Conservation (phyloP, 2,113 vertebrate genomes). For the Amphiprion percula region DNA sequence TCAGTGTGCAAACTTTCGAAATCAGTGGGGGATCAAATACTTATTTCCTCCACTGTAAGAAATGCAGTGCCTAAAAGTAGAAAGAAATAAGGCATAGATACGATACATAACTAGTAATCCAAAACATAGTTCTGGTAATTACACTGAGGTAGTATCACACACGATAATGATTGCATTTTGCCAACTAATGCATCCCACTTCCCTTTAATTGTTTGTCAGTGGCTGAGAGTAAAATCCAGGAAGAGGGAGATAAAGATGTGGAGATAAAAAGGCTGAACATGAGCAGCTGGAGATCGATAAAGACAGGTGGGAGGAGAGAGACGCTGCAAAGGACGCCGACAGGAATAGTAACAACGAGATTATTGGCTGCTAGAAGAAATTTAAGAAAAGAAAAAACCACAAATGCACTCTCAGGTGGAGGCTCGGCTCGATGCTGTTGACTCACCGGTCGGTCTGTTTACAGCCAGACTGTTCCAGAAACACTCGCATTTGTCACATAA, state of each 20-base stretch:
- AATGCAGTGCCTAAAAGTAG: no score
- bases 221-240: constrained; percentile 14
- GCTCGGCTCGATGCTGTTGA: constrained; percentile 51
- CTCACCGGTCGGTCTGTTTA: constrained; percentile 50
- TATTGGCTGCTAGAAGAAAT: constrained; percentile 21
- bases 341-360: constrained; percentile 44
- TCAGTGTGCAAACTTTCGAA: no score
- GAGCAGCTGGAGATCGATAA: constrained; percentile 36
- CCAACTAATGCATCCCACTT: not conserved
- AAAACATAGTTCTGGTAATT: no score
- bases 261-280: constrained; percentile 15
- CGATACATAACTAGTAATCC: no score
- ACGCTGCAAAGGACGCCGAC: constrained; percentile 33
- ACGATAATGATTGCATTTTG: no score
- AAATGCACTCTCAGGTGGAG: constrained; percentile 29
- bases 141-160: no score
- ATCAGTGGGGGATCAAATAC: no score
- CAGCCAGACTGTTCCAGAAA: constrained; percentile 53
- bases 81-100: no score
- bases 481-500: constrained; percentile 35
- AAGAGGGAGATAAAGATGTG: not conserved
- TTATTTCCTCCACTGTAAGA: no score
- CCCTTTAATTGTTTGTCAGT: not conserved
- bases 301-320: constrained; percentile 25
- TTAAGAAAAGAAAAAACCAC: constrained; percentile 33